Evolutionary conservation across 2,113 vertebrate genomes (phyloP).

Genomic region (Sorex fumeus): DNA sequence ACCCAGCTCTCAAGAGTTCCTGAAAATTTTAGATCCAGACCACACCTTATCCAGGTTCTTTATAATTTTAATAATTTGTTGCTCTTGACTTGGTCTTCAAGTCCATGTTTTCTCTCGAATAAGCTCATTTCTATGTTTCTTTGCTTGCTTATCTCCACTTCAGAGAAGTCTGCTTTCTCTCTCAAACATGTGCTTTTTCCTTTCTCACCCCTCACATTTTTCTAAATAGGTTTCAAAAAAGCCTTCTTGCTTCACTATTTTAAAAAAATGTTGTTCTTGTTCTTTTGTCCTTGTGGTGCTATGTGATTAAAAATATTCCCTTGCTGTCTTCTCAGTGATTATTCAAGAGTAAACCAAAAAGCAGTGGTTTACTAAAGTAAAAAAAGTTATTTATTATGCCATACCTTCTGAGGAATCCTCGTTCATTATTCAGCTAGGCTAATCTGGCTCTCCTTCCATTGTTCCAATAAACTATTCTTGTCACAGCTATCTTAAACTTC

Average conservation of each 20-base stretch:
- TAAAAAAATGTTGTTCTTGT: neutral
- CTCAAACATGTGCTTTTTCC: no score
- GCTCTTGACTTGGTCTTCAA: no score
- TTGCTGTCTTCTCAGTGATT: neutral
- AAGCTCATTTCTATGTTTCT: no score
- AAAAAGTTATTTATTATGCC: neutral
- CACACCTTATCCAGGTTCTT: neutral
- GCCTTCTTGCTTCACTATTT: no score
- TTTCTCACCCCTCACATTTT: no score
- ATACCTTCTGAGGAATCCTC: neutral
- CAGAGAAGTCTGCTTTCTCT: no score
- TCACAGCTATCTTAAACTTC: neutral
- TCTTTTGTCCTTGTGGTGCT: neutral
- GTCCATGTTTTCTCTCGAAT: no score
- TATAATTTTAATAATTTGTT: neutral
- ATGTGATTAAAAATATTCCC: neutral
- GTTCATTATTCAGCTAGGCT: conserved; percentile 8
- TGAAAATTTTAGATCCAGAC: neutral
- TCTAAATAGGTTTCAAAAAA: no score
- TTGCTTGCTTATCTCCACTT: no score
- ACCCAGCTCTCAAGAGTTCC: neutral
- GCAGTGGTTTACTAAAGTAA: neutral
- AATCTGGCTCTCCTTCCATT: neutral
- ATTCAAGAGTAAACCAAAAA: conserved; percentile 24
- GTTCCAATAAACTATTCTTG: conserved; percentile 16